These are phyloP conservation scores for Meliscaeva auricollis DNA, from an alignment of 2,888 invertebrate genomes.

Conservation along the genomic window DNA sequence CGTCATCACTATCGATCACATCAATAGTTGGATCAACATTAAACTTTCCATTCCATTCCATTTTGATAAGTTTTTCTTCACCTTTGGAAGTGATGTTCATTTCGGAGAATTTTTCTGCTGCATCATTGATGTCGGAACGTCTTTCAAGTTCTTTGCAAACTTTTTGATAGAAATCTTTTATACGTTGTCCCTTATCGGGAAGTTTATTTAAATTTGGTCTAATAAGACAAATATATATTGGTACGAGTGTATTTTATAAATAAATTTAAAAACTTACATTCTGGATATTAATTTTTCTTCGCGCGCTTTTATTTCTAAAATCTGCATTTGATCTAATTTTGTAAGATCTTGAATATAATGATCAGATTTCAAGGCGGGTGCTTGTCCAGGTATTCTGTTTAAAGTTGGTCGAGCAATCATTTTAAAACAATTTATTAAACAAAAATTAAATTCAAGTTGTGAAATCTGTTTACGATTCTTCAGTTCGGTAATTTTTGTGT, in stretches of 20 bases:
- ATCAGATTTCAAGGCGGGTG: constrained; percentile 78
- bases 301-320: constrained; percentile 82
- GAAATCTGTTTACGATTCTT: constrained; percentile 25
- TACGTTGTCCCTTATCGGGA: constrained; percentile 83
- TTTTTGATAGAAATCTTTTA: constrained; percentile 80
- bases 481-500: background rate
- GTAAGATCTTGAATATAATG: constrained; percentile 79
- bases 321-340: constrained; percentile 78
- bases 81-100: constrained; percentile 82
- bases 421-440: constrained; percentile 20
- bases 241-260: background rate
- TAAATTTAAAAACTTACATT: constrained; percentile 79
- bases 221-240: background rate
- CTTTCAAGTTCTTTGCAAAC: constrained; percentile 80
- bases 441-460: background rate
- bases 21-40: constrained; percentile 73
- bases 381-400: constrained; percentile 79
- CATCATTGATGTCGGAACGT: constrained; percentile 80
- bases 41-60: constrained; percentile 81
- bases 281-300: constrained; percentile 80
- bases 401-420: constrained; percentile 76
- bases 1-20: constrained; percentile 83
- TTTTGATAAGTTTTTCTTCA: constrained; percentile 78
- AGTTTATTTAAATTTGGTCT: constrained; percentile 79
- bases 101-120: constrained; percentile 81